These are phyloP conservation scores for Xenopus borealis DNA, from an alignment of 2,113 vertebrate genomes.

Conservation along the genomic window DNA sequence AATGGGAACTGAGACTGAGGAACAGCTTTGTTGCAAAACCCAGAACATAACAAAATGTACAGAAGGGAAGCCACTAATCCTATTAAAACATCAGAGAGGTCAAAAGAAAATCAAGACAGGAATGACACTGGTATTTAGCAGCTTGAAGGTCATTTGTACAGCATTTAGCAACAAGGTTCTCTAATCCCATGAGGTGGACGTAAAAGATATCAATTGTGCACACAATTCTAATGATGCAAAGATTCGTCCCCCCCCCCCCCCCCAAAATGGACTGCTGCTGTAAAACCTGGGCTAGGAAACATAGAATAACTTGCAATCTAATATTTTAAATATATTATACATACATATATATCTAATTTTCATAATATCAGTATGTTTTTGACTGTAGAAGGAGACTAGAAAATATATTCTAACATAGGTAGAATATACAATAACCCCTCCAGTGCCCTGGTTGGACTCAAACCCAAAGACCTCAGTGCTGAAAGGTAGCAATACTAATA, in stretches of 20 bases:
- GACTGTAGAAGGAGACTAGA: too few species aligned
- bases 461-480: too few species aligned
- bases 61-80: slow-evolving; percentile 4
- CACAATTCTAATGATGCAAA: not conserved
- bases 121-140: slow-evolving; percentile 7
- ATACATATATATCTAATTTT: too few species aligned
- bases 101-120: not conserved
- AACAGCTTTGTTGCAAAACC: slow-evolving; percentile 13
- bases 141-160: slow-evolving; percentile 4
- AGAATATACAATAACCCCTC: too few species aligned
- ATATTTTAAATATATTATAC: too few species aligned
- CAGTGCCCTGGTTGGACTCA: too few species aligned
- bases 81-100: slow-evolving; percentile 4
- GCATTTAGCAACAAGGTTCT: not conserved
- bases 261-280: not conserved
- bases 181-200: not conserved
- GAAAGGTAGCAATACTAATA: too few species aligned
- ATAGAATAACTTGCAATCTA: too few species aligned
- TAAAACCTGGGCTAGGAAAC: too few species aligned
- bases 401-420: too few species aligned
- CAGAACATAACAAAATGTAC: not conserved
- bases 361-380: too few species aligned
- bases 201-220: not conserved
- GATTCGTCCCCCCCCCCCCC: not conserved
- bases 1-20: not conserved